Conservation (phyloP, 2,888 invertebrate species). For the Hanleya hanleyi region DNA sequence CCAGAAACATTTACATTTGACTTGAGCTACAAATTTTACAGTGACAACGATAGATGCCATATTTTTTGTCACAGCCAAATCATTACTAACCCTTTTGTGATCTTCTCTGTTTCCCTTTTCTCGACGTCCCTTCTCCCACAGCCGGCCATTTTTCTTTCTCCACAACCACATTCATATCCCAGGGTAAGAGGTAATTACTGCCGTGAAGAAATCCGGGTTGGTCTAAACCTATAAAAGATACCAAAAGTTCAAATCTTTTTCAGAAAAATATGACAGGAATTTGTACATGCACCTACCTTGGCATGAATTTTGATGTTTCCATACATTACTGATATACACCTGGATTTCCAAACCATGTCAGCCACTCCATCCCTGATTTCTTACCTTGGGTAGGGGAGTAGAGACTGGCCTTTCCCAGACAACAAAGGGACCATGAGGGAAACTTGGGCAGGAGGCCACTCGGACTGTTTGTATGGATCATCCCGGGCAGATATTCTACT, state of each 20-base stretch:
- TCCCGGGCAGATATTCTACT: slow-evolving; percentile 92
- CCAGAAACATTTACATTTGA: too few species aligned
- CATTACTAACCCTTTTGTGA: background rate
- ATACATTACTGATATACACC: too few species aligned
- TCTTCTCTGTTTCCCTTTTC: slow-evolving; percentile 68
- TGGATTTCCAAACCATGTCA: too few species aligned
- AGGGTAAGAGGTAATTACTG: slow-evolving; percentile 92
- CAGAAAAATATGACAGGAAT: too few species aligned
- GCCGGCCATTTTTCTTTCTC: slow-evolving; percentile 73
- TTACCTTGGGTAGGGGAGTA: slow-evolving; percentile 83
- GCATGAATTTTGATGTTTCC: too few species aligned
- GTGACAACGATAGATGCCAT: too few species aligned
- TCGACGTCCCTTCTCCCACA: slow-evolving; percentile 66
- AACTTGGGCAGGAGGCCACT: slow-evolving; percentile 86
- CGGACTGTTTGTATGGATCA: slow-evolving; percentile 88
- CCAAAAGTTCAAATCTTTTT: too few species aligned
- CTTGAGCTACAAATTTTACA: too few species aligned
- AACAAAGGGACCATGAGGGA: slow-evolving; percentile 92
- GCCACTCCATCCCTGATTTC: too few species aligned
- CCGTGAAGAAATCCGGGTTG: slow-evolving; percentile 93
- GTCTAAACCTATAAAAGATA: slow-evolving; percentile 76
- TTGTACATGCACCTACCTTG: too few species aligned
- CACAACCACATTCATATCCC: slow-evolving; percentile 86
- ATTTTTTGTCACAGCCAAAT: too few species aligned
- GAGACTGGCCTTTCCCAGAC: slow-evolving; percentile 90